phyloP scores from a whole-genome alignment of 2,888 invertebrate species.

The Trisateles emortualis region DNA sequence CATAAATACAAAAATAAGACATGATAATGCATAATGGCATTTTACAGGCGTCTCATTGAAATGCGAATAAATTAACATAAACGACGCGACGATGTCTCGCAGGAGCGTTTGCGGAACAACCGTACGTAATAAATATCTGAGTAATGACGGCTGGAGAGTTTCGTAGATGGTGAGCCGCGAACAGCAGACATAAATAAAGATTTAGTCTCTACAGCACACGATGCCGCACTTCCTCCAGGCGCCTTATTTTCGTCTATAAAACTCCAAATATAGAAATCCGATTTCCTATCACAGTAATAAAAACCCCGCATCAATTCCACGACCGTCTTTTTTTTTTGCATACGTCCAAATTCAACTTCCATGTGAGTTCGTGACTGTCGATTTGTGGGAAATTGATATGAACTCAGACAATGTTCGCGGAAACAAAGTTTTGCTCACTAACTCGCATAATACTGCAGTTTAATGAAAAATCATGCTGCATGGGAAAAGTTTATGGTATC shows the following conservation, averaged over 20 bases:
- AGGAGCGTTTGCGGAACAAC: conserved; percentile 61
- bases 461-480: conserved; percentile 68
- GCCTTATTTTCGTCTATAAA: conserved; percentile 27
- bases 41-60: conserved; percentile 75
- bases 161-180: conserved; percentile 55
- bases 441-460: conserved; percentile 58
- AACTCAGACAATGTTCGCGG: conserved; percentile 60
- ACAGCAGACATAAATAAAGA: conserved; percentile 62
- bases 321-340: conserved; percentile 41
- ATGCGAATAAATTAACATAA: conserved; percentile 83
- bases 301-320: conserved; percentile 25
- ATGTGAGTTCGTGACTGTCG: conserved; percentile 68
- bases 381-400: conserved; percentile 71
- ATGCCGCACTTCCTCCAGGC: conserved; percentile 23
- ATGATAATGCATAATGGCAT: conserved; percentile 72
- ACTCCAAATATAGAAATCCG: conserved; percentile 29
- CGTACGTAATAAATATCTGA: conserved; percentile 72
- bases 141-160: conserved; percentile 63
- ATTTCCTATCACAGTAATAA: conserved; percentile 27
- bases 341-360: conserved; percentile 57
- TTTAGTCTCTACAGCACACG: conserved; percentile 56
- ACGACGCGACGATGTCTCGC: conserved; percentile 62
- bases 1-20: conserved; percentile 66
- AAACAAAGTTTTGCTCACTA: conserved; percentile 43
- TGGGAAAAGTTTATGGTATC: conserved; percentile 72